Evolutionary conservation across 2,797 vertebrate genomes (phyloP), one percentile per base, ranked within the genome.

Genomic region (Rhincodon typus): DNA sequence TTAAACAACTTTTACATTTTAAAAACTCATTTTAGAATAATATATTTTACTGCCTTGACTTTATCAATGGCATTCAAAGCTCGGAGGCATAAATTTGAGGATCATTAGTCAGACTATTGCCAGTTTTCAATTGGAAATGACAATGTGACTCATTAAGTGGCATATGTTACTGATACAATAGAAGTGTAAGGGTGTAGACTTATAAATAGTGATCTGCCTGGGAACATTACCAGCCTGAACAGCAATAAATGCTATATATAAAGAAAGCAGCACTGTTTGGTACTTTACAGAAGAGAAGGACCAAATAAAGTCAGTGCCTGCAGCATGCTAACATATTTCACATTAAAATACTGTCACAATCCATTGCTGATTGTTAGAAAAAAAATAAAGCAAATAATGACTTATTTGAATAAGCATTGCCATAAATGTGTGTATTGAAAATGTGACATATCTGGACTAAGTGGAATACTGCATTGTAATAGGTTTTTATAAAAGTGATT

Each of bases 381-480:
- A 74, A 46, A 72, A 94, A 90, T 90, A 90, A 67, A 94, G 10
- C 46, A 94, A 94, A 74, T 70, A 94, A 70, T 94, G 93, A 70
- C 21, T 90, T 94, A 94, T 94, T 74, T 94, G 67, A 94, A 74
- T 74, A 53, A 94, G 74, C 94, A 94, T 74, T 74, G 25, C 72
- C 69, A 74, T n/a, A 13, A 77, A 77, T 67, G 57, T 90, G 17
- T 72, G 69, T 42, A 74, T 94, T 74, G 25, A 67, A 93, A 19
- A 62, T 38, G 86, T 50, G 13, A 13, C 42, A 74, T 50, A 30
- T 15, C 25, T 15, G 38, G 46, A 70, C 62, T 46, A 70, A 2
- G 70, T 38, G 21, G 23, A 23, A 62, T 15, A 42, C 87, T 90
- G 25, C 1, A 30, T 50, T 87, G 86, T 30, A 84, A 84, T 42